phyloP scores from a whole-genome alignment of 2,888 invertebrate species.

The Tuta absoluta region DNA sequence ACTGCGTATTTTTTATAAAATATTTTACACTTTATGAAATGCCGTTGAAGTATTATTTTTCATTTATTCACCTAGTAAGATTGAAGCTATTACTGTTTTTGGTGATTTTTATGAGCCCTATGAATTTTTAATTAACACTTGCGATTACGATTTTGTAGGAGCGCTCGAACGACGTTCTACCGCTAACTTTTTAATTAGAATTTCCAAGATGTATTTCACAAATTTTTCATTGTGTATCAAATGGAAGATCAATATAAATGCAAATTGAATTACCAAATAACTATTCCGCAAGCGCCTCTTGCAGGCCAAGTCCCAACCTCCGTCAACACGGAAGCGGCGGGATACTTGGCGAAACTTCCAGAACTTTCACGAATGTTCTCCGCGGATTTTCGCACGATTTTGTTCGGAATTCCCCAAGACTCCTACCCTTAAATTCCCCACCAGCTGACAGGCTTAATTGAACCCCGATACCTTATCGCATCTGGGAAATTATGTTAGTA shows the following conservation, averaged over 20 bases:
- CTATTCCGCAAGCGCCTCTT: background rate
- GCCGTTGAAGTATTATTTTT: too few species aligned
- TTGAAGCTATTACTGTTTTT: too few species aligned
- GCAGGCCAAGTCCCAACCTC: background rate
- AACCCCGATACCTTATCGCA: constrained; percentile 37
- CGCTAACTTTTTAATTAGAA: too few species aligned
- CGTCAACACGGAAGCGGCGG: constrained; percentile 8
- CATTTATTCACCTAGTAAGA: too few species aligned
- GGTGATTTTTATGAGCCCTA: too few species aligned
- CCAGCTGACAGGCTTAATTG: constrained; percentile 44
- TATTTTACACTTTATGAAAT: too few species aligned
- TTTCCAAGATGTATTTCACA: background rate
- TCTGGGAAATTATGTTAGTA: constrained; percentile 7
- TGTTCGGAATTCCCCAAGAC: constrained; percentile 5
- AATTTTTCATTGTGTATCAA: background rate
- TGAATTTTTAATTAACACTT: too few species aligned
- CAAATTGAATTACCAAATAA: background rate
- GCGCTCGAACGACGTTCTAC: too few species aligned
- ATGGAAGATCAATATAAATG: background rate
- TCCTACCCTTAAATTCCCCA: constrained; percentile 13
- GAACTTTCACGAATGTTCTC: constrained; percentile 8
- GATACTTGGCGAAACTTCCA: constrained; percentile 5
- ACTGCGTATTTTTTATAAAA: too few species aligned
- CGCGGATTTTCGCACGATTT: constrained; percentile 10
- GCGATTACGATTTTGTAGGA: too few species aligned